phyloP scores from a whole-genome alignment of 1,140 invertebrate genomes.

The Tigriopus japonicus region DNA sequence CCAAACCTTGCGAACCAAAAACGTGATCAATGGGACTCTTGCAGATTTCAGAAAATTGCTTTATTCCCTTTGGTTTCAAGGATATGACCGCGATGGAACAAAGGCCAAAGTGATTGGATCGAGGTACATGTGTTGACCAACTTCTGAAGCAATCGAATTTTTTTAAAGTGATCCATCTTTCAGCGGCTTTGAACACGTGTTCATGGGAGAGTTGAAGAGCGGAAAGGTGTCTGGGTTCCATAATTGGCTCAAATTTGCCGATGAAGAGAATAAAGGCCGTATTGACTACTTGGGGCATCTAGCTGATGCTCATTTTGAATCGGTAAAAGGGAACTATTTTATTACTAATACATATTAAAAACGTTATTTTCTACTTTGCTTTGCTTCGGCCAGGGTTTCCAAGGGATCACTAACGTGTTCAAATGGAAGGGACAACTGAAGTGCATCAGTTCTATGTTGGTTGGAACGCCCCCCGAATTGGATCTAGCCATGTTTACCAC shows the following conservation, averaged over 20 bases:
- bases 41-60: conserved; percentile 46
- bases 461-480: conserved; percentile 79
- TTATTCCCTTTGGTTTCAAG: conserved; percentile 36
- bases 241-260: conserved; percentile 68
- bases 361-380: no score
- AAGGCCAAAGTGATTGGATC: conserved; percentile 26
- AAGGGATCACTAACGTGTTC: conserved; percentile 45
- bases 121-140: not conserved
- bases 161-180: no score
- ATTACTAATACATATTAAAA: no score
- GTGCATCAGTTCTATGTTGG: conserved; percentile 54
- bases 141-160: not conserved
- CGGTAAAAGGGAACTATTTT: conserved; percentile 19
- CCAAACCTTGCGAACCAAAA: conserved; percentile 46
- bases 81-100: conserved; percentile 53
- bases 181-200: conserved; percentile 68
- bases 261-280: conserved; percentile 41
- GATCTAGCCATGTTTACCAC: conserved; percentile 77
- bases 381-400: conserved; percentile 10
- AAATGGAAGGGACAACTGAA: conserved; percentile 51
- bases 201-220: conserved; percentile 58
- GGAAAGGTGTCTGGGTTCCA: conserved; percentile 55
- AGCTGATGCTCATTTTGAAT: conserved; percentile 44
- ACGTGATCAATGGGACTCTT: conserved; percentile 26
- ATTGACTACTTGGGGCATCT: conserved; percentile 62